Percentiles rank a stretch among this genome's conserved stretches.
Evolutionary conservation across 2,888 invertebrate species (phyloP).

Genomic region (Sycophila texana): DNA sequence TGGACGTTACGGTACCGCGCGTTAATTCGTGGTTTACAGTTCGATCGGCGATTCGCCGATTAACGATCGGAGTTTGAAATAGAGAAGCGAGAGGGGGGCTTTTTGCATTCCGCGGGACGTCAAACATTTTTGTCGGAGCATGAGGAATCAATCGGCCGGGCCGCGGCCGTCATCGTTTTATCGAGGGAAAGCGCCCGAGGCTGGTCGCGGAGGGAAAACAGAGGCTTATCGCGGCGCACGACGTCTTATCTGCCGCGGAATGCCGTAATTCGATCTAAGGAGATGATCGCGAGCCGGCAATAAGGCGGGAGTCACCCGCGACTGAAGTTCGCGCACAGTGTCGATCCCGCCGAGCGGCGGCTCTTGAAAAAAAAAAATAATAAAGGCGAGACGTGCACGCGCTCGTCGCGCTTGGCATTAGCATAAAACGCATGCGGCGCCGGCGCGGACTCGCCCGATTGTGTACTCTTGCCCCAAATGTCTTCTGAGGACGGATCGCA

Average conservation of each 20-base stretch:
- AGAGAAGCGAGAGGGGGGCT: neutral
- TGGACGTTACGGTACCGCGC: neutral
- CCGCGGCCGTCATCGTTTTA: neutral
- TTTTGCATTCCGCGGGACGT: neutral
- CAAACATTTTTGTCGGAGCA: neutral
- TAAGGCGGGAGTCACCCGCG: neutral
- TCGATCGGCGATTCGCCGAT: neutral
- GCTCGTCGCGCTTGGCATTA: neutral
- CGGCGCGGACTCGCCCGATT: neutral
- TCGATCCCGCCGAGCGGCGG: neutral
- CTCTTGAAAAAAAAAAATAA: neutral
- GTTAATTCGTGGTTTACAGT: neutral
- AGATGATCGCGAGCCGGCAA: conserved; percentile 6
- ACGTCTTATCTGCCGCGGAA: neutral
- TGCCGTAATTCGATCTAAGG: conserved; percentile 2
- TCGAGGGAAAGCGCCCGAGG: neutral
- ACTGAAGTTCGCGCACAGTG: neutral
- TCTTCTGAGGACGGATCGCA: too few relatives aligned
- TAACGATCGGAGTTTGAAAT: neutral
- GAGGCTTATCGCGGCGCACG: neutral
- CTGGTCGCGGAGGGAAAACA: neutral
- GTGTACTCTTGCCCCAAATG: neutral
- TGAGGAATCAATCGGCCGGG: neutral
- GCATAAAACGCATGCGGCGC: neutral
- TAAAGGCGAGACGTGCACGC: neutral